Conservation (phyloP, 2,888 invertebrate genomes). For the Hedychridium roseum region DNA sequence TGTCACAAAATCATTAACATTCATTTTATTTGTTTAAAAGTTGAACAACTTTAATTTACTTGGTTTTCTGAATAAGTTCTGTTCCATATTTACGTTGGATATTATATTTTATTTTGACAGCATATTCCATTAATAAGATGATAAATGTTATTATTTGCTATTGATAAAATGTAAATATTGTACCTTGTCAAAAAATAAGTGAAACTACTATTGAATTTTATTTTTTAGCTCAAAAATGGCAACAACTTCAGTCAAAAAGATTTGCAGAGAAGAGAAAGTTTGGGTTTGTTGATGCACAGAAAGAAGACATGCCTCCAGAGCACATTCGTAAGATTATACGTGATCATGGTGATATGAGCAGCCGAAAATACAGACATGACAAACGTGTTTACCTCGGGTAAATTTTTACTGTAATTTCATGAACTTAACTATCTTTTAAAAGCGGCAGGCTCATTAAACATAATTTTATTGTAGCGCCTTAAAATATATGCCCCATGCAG, state of each 20-base stretch:
- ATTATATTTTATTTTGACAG: no score
- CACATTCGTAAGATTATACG: conserved; percentile 98
- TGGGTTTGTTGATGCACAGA: conserved; percentile 98
- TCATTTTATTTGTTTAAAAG: no score
- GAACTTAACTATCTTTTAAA: no score
- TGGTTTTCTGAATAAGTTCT: no score
- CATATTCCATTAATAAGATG: no score
- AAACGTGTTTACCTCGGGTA: conserved; percentile 96
- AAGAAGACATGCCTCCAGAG: conserved; percentile 99
- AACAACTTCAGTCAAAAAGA: conserved; percentile 97
- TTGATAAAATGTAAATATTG: no score
- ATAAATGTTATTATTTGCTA: no score
- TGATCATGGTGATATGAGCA: conserved; percentile 99
- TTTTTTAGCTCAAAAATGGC: conserved; percentile 93
- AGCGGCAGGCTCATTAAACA: no score
- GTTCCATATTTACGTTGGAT: no score
- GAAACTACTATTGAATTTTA: not conserved
- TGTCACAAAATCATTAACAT: no score
- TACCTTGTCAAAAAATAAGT: not conserved
- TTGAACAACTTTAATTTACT: no score
- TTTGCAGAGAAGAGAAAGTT: conserved; percentile 98
- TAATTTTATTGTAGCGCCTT: conserved; percentile 77
- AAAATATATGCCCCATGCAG: conserved; percentile 99
- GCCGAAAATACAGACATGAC: conserved; percentile 97
- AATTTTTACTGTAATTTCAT: conserved; percentile 30